Evolutionary conservation across 2,888 invertebrate genomes (phyloP).

Genomic region (Philopedon plagiatum): DNA sequence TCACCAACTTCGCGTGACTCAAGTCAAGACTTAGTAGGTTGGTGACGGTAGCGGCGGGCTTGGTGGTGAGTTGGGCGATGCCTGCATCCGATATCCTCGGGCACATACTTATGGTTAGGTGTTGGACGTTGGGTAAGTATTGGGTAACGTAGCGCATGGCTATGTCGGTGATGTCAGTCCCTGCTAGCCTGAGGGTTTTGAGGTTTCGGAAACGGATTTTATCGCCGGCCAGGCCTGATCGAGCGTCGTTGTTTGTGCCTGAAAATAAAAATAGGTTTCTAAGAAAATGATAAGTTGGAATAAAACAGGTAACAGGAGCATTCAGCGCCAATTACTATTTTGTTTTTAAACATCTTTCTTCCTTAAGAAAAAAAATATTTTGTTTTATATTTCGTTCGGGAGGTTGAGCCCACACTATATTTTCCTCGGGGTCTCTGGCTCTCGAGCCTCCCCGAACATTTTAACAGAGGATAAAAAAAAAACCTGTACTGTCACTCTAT

Average conservation of each 20-base stretch:
- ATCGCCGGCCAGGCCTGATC: conserved; percentile 82
- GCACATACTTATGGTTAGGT: conserved; percentile 88
- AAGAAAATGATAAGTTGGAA: neutral
- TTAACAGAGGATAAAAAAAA: no score
- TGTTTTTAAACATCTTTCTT: no score
- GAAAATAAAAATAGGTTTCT: neutral
- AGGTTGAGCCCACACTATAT: no score
- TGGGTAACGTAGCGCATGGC: conserved; percentile 83
- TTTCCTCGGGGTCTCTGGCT: no score
- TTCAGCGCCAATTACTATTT: no score
- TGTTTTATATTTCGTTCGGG: no score
- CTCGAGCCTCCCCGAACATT: no score
- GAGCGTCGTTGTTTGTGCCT: conserved; percentile 82
- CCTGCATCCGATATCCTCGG: conserved; percentile 92
- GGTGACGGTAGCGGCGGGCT: conserved; percentile 78
- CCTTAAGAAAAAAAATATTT: no score
- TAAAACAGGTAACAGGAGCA: neutral
- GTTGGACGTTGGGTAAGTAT: conserved; percentile 81
- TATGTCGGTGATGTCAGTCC: conserved; percentile 93
- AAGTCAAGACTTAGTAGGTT: conserved; percentile 83
- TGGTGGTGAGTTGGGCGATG: conserved; percentile 87
- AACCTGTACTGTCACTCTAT: no score
- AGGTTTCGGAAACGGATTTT: conserved; percentile 85
- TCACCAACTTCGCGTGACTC: conserved; percentile 86
- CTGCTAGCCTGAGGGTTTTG: conserved; percentile 82